Evolutionary conservation across 2,888 invertebrate species (phyloP), one percentile per base, ranked within the genome.

Genomic region (Spodoptera picta): DNA sequence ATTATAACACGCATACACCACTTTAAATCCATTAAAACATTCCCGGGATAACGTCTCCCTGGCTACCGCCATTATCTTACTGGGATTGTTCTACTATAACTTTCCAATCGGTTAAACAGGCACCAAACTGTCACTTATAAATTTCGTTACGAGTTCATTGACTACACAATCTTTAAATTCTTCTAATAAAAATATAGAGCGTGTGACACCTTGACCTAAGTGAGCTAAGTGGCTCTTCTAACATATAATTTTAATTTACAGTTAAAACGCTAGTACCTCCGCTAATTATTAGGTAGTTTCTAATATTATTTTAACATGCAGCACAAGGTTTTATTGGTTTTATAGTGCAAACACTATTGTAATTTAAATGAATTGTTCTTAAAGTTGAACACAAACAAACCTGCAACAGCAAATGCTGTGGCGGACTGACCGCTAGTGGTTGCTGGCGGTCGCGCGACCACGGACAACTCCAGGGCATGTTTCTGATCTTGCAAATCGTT

Each of bases 401-500:
- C 93, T 93, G 88, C 58, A 86, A 71, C 59, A 90, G 75, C 68
- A 90, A 80, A 57, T 90, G 88, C 58, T 90, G 82, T 63, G 92
- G 90, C 63, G 87, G 87, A 76, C 89, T 91, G 82, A 91, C 89
- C 80, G 82, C 86, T 45, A 86, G 83, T 72, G 90, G 87, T 59
- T 86, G 86, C 84, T 87, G 91, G 58, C 89, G 90, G 69, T 89
- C 90, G 54, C 89, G 90, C 67, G 94, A 93, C 94, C 94, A 94
- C 80, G 93, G 93, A 73, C 94, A 94, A 69, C 81, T 91, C 93
- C 93, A 93, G 79, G 93, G 92, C 94, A 93, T 93, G 64, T 71
- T 82, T 73, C 79, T 74, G 77, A 72, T 79, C 63, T 77, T 76
- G 72, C 67, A 66, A 78, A 80, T 69, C 74, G 81, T 83, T 77